Evolutionary conservation across 2,797 vertebrate species (phyloP).

Genomic region (Labroides dimidiatus): DNA sequence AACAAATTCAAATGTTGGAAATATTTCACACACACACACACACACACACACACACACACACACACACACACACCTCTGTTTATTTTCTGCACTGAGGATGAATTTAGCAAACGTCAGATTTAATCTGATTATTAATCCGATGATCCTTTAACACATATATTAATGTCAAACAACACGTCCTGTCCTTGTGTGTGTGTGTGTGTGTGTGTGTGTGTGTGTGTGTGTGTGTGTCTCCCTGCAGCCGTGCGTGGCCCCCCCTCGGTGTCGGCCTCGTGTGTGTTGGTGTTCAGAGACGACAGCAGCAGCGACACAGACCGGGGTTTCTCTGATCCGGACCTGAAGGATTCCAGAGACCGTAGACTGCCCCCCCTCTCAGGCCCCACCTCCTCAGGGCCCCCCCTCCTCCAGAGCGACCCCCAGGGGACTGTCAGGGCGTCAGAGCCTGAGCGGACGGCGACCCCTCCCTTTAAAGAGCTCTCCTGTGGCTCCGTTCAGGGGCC

Average conservation of each 20-base stretch:
- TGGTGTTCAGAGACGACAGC: constrained; percentile 58
- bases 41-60: too few relatives aligned
- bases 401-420: constrained; percentile 35
- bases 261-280: constrained; percentile 37
- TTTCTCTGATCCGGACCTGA: constrained; percentile 81
- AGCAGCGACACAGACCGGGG: constrained; percentile 57
- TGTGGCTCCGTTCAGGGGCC: constrained; percentile 76
- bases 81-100: too few relatives aligned
- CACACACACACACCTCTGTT: too few relatives aligned
- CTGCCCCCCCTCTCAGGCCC: constrained; percentile 54
- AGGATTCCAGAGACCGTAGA: constrained; percentile 61
- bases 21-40: too few relatives aligned
- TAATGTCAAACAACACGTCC: too few relatives aligned
- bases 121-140: neutral
- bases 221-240: neutral
- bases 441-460: constrained; percentile 8
- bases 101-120: too few relatives aligned
- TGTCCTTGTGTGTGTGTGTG: too few relatives aligned
- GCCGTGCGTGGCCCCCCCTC: constrained; percentile 43
- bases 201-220: too few relatives aligned
- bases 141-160: too few relatives aligned
- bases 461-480: constrained; percentile 52
- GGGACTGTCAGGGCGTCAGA: constrained; percentile 35
- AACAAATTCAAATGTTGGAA: too few relatives aligned
- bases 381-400: constrained; percentile 54